Evolutionary conservation across 2,113 vertebrate species (phyloP).

Genomic region (Nothobranchius furzeri): DNA sequence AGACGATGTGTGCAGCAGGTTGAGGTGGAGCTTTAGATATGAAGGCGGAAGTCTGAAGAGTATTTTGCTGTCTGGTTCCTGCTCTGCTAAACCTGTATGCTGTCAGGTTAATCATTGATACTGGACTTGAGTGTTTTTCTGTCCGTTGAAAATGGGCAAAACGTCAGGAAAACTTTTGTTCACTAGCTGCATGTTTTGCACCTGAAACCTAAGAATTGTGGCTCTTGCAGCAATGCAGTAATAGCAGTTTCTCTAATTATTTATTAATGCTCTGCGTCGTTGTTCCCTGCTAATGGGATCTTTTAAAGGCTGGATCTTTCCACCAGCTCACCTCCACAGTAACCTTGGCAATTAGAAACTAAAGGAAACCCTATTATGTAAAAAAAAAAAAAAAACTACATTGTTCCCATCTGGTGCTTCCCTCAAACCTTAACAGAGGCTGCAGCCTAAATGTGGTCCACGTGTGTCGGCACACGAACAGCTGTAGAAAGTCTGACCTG

Average conservation of each 20-base stretch:
- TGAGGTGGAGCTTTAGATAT: conserved; percentile 45
- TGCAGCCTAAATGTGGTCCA: conserved; percentile 39
- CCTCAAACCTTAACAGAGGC: conserved; percentile 10
- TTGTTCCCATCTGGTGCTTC: conserved; percentile 14
- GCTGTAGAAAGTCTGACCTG: conserved; percentile 19
- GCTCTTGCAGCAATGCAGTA: conserved; percentile 36
- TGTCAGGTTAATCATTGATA: conserved; percentile 67
- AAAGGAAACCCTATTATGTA: conserved; percentile 24
- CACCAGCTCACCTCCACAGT: conserved; percentile 36
- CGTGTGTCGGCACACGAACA: conserved; percentile 24
- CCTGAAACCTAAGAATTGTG: conserved; percentile 13
- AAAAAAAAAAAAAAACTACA: conserved; percentile 21
- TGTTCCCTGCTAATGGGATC: conserved; percentile 51
- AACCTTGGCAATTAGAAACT: conserved; percentile 42
- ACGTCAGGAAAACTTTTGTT: conserved; percentile 28
- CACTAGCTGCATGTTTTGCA: conserved; percentile 20
- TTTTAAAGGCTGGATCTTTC: conserved; percentile 49
- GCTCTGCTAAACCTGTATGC: conserved; percentile 47
- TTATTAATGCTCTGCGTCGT: conserved; percentile 27
- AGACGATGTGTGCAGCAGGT: conserved; percentile 33
- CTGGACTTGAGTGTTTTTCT: conserved; percentile 13
- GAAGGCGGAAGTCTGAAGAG: conserved; percentile 55
- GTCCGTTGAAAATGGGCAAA: conserved; percentile 16
- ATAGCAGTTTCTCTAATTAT: conserved; percentile 30
- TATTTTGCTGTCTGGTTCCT: conserved; percentile 52